Evolutionary conservation across 2,888 invertebrate species (phyloP).

Genomic region (Acholoe squamosa): DNA sequence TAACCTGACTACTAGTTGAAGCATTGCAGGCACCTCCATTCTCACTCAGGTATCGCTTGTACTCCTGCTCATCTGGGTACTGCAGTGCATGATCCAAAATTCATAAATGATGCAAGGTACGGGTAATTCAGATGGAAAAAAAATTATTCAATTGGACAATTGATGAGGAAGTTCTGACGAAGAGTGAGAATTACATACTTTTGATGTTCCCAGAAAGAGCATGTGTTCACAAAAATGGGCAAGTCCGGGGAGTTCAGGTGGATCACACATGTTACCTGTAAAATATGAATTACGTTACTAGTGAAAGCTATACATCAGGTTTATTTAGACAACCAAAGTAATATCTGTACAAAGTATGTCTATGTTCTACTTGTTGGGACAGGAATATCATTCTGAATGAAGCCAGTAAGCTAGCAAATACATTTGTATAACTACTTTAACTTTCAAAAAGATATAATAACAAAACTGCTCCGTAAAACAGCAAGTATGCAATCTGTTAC

Average conservation of each 20-base stretch:
- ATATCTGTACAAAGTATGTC: not conserved
- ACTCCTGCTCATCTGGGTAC: constrained; percentile 54
- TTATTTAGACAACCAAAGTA: too few species aligned
- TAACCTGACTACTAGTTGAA: not conserved
- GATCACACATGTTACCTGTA: constrained; percentile 43
- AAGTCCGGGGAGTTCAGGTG: not conserved
- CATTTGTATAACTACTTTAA: not conserved
- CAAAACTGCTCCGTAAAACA: too few species aligned
- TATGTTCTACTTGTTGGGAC: not conserved
- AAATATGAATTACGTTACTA: not conserved
- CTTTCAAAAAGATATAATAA: not conserved
- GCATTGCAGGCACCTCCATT: constrained; percentile 31
- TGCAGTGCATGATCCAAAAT: not conserved
- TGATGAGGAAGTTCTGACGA: not conserved
- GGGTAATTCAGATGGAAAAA: too few species aligned
- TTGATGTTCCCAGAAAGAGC: constrained; percentile 49
- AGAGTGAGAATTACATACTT: not conserved
- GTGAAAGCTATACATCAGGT: too few species aligned
- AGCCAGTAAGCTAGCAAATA: not conserved
- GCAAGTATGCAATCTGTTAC: too few species aligned
- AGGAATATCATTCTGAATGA: not conserved
- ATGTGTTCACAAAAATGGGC: constrained; percentile 56
- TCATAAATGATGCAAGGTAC: not conserved
- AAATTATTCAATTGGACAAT: too few species aligned
- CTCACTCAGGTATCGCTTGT: constrained; percentile 34